phyloP scores from a whole-genome alignment of 2,113 vertebrate genomes.

The Microcebus lehilahytsara region DNA sequence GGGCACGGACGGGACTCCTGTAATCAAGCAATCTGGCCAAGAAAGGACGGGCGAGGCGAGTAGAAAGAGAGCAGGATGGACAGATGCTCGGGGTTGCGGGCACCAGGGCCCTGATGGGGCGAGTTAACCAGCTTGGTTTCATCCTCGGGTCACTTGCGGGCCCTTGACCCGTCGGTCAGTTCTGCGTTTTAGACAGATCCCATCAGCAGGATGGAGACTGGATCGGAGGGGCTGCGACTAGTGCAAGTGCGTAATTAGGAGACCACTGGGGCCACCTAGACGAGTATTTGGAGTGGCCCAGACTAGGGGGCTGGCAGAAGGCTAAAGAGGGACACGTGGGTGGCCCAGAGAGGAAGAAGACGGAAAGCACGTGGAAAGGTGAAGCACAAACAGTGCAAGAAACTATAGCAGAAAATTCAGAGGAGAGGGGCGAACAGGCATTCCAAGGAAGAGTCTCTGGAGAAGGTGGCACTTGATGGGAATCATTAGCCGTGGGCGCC shows the following conservation, averaged over 20 bases:
- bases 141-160: no score
- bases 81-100: neutral
- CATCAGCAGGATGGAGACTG: neutral
- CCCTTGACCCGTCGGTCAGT: neutral
- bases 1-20: rapidly evolving
- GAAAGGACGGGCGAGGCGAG: rapidly evolving
- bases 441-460: no score
- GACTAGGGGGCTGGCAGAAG: no score
- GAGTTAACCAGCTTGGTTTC: neutral
- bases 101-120: no score
- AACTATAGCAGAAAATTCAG: neutral
- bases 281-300: neutral
- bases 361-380: neutral
- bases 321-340: neutral
- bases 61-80: neutral
- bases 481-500: neutral
- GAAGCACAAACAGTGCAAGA: no score
- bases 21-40: neutral
- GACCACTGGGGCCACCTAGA: neutral
- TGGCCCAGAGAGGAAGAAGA: neutral
- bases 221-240: no score
- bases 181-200: neutral
- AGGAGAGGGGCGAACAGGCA: neutral
- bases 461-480: rapidly evolving
- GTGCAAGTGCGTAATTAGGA: neutral